Base-by-base conservation (phyloP, 2,797 vertebrate genomes). In the Sciurus carolinensis region DNA sequence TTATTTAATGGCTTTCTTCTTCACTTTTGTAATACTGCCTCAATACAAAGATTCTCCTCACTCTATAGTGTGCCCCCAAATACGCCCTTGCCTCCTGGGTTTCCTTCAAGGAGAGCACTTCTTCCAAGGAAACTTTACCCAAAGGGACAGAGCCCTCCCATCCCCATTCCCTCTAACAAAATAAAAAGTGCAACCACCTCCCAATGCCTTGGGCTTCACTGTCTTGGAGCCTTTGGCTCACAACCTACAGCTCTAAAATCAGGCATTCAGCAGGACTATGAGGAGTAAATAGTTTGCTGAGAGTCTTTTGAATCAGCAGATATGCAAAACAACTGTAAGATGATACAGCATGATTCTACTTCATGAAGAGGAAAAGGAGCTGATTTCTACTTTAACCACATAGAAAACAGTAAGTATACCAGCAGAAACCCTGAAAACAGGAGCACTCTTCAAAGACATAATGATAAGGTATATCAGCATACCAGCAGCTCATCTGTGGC, bases 321-420 rank as follows among this genome's bases (percentile, higher is more conserved):
- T 82, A 76, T 17, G 33, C 67, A 73, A 88, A 97, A 73, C 0
- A 26, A 10, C 52, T 80, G 17, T 57, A 39, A 87, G 47, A 52
- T 77, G 92, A 92, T 52, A 80, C 14, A 36, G 93, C 52, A 39
- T 18, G 72, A 71, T 94, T 95, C 80, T 92, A 47, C 14, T 30
- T 72, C 33, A 0, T 15, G 36, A 86, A 93, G 88, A 0, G 76
- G 82, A 84, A 94, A 24, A 52, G 39, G 44, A 90, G 94, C 76
- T 2, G 2, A 91, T 75, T 80, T 85, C 76, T 69, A 59, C 44
- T 82, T 69, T 87, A 59, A 95, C 91, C 86, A 36, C 47, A 72
- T 0, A 12, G 82, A 28, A 67, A 94, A 91, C 67, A 6, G 12
- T 59, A n/a, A 92, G 15, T 52, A 75, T 17, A 69, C 77, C 47